Percentiles rank a stretch among this genome's conserved stretches.
Conservation (phyloP, 92 coral and sea anemone species). For the Parazoanthus swiftii region DNA sequence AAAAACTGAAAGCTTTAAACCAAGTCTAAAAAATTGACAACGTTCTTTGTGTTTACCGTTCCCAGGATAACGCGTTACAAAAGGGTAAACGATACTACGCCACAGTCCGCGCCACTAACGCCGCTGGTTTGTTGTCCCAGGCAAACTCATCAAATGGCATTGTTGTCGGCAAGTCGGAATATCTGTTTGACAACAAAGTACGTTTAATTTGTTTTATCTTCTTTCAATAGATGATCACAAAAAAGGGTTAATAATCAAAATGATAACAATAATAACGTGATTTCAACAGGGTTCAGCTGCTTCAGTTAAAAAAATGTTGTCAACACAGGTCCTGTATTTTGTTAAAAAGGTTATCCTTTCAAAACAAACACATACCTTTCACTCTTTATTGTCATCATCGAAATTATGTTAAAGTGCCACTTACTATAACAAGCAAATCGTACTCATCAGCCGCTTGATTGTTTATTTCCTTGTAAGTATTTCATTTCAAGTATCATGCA, state of each 20-base stretch:
- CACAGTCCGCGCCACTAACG: slow-evolving; percentile 88
- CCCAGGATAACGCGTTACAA: slow-evolving; percentile 59
- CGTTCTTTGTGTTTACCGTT: not conserved
- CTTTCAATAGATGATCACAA: too few species aligned
- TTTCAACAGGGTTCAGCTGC: too few species aligned
- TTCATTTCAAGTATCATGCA: too few species aligned
- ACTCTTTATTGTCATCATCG: too few species aligned
- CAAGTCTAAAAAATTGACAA: not conserved
- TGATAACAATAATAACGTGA: too few species aligned
- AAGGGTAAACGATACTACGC: slow-evolving; percentile 77
- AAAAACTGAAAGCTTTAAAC: not conserved
- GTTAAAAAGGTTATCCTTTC: not conserved
- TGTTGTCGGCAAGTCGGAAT: slow-evolving; percentile 95
- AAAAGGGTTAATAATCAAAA: too few species aligned
- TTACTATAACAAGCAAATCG: too few species aligned
- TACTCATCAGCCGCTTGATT: too few species aligned
- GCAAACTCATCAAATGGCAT: slow-evolving; percentile 87
- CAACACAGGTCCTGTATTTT: not conserved
- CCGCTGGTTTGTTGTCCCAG: slow-evolving; percentile 84
- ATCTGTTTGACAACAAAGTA: slow-evolving; percentile 70
- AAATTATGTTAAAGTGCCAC: too few species aligned
- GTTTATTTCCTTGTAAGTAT: too few species aligned
- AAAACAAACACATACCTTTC: too few species aligned
- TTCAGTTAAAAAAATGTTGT: too few species aligned
- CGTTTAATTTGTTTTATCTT: not conserved